Base-by-base conservation (phyloP, 1,140 invertebrate species). In the Trichonephila inaurata region DNA sequence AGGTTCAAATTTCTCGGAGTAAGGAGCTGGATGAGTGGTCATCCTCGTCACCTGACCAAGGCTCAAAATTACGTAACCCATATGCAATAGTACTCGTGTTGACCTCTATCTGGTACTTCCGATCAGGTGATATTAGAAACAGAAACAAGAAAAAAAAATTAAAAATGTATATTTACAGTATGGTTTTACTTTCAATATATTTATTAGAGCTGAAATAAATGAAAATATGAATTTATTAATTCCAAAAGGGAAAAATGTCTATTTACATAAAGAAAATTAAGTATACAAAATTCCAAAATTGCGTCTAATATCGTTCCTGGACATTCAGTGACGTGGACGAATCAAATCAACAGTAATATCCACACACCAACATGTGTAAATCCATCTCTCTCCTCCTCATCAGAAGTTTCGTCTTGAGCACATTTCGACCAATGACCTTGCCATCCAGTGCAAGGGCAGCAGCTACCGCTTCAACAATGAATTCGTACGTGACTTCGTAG, bases 361-460 rank as follows among this genome's bases (percentile, higher is more conserved):
- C 61, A 62, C 28, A 87, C 7, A 87, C 58, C 61, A 61, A 64
- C 24, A 62, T 44, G 40, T 87, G 85, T 40, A 87, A 33, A 21
- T 64, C 4, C 2, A 19, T 61, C 24, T 62, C 58, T 33, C n/a
- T 87, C 33, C 62, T 58, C 7, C 1, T 33, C 85, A 87, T 87
- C 18, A 7, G 10, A 18, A 87, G 10, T 8, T 18, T 33, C 12
- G 85, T 64, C 10, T 24, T 87, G 24, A 64, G 24, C 2, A 64
- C 8, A 6, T 24, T 87, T 62, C 60, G 19, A 1, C 18, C 28
- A 0, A 87, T 5, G 3, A n/a, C 6, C 62, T 62, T 64, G 6
- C 85, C 85, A 33, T 87, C 85, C 28, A 87, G 62, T 62, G 58
- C 85, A 12, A 87, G 61, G 18, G 85, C 58, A 6, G 61, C 61